Percentiles rank a stretch among this genome's conserved stretches.
These are phyloP conservation scores for Tor tambroides DNA, from an alignment of 2,113 vertebrate genomes.

Conservation along the genomic window DNA sequence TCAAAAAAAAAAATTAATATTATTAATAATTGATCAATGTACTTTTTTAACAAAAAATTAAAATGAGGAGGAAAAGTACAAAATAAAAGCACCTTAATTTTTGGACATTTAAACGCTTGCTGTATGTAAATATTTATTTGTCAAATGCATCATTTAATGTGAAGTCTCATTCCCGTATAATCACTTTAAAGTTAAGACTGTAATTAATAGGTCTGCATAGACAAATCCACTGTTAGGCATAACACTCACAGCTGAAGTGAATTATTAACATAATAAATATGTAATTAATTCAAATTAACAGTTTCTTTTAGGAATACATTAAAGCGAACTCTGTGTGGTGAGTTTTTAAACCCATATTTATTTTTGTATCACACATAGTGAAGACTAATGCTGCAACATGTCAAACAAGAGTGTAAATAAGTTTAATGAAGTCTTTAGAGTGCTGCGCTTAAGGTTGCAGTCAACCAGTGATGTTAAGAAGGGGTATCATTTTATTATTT, in stretches of 20 bases:
- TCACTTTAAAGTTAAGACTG: constrained; percentile 29
- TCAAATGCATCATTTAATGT: constrained; percentile 19
- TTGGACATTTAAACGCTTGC: not conserved
- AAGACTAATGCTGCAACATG: constrained; percentile 3
- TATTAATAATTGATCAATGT: no score
- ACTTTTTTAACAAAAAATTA: no score
- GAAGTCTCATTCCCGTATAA: constrained; percentile 39
- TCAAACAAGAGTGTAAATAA: constrained; percentile 40
- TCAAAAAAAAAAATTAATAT: no score
- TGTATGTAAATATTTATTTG: not conserved
- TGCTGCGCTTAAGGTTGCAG: not conserved
- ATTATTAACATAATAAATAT: constrained; percentile 61
- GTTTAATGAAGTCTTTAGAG: constrained; percentile 54
- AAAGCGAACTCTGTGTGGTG: constrained; percentile 41
- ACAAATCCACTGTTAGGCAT: constrained; percentile 58
- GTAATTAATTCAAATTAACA: constrained; percentile 60
- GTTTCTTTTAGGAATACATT: constrained; percentile 56
- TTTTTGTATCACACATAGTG: constrained; percentile 27
- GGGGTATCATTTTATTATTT: not conserved
- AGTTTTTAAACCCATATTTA: constrained; percentile 47
- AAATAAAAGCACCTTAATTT: not conserved
- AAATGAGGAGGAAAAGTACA: not conserved
- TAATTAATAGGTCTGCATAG: constrained; percentile 66
- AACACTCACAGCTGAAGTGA: constrained; percentile 57
- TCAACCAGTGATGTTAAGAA: not conserved